A percentile compares a stretch with the other conserved stretches of the same genome.
Evolutionary conservation across 2,888 invertebrate species (phyloP).

Genomic region (Scelioninae gen. 2): DNA sequence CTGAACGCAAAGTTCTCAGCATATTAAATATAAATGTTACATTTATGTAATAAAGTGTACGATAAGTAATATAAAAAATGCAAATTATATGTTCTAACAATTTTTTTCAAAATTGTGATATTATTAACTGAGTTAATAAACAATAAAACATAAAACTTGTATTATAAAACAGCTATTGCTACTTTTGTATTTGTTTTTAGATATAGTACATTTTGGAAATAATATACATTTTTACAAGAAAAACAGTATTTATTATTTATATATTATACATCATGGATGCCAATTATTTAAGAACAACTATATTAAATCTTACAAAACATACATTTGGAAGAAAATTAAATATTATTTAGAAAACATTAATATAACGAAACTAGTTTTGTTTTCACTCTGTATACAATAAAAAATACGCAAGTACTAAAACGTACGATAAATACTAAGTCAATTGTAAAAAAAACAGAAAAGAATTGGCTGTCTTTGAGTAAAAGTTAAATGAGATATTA

Average conservation of each 20-base stretch:
- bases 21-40: slow-evolving; percentile 66
- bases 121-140: slow-evolving; percentile 24
- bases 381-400: no score
- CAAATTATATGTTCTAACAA: slow-evolving; percentile 20
- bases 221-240: slow-evolving; percentile 45
- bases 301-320: no score
- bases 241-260: slow-evolving; percentile 21
- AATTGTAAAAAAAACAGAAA: no score
- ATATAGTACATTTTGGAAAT: slow-evolving; percentile 28
- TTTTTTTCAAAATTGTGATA: neutral
- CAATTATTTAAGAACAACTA: no score
- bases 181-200: slow-evolving; percentile 48
- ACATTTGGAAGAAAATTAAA: no score
- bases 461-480: no score
- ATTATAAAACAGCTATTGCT: slow-evolving; percentile 23
- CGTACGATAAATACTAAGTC: no score
- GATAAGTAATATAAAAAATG: slow-evolving; percentile 31
- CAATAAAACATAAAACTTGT: slow-evolving; percentile 34
- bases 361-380: no score
- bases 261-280: neutral
- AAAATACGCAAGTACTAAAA: no score
- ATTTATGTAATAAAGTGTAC: slow-evolving; percentile 33
- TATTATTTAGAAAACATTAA: no score
- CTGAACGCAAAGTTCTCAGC: slow-evolving; percentile 77
- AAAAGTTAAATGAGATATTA: no score